phyloP scores from a whole-genome alignment of 2,797 vertebrate genomes.

The Pelochelys cantorii region DNA sequence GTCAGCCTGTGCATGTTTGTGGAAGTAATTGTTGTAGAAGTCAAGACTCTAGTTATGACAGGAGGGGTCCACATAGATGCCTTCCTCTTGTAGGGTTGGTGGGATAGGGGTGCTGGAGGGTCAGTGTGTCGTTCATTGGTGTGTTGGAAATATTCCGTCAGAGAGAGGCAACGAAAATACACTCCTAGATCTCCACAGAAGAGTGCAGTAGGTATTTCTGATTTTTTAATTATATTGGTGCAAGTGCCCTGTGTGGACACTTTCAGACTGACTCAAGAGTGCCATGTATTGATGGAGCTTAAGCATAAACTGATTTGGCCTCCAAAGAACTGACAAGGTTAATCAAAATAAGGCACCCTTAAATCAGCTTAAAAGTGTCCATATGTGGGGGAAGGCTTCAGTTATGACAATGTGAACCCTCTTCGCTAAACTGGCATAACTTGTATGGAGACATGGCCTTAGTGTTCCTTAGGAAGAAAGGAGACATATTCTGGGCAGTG shows the following conservation, averaged over 20 bases:
- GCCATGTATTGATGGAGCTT: not conserved
- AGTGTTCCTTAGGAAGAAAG: not conserved
- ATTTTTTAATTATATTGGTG: not conserved
- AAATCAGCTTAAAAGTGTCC: not conserved
- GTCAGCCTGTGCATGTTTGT: no score
- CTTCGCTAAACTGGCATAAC: not conserved
- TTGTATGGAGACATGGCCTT: not conserved
- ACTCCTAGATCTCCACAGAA: no score
- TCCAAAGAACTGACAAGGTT: not conserved
- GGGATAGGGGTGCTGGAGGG: no score
- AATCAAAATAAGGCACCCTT: not conserved
- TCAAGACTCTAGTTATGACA: no score
- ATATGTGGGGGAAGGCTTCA: not conserved
- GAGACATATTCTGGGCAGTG: not conserved
- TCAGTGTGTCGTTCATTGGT: no score
- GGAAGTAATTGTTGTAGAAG: no score
- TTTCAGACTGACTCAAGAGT: not conserved
- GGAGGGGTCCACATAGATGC: no score
- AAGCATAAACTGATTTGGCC: not conserved
- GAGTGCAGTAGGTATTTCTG: not conserved
- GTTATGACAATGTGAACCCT: not conserved
- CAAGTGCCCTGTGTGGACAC: not conserved
- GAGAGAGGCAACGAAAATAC: no score
- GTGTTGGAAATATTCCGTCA: no score
- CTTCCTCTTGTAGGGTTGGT: no score